Base-by-base conservation (phyloP, 2,797 vertebrate genomes). In the Acrocephalus scirpaceus region DNA sequence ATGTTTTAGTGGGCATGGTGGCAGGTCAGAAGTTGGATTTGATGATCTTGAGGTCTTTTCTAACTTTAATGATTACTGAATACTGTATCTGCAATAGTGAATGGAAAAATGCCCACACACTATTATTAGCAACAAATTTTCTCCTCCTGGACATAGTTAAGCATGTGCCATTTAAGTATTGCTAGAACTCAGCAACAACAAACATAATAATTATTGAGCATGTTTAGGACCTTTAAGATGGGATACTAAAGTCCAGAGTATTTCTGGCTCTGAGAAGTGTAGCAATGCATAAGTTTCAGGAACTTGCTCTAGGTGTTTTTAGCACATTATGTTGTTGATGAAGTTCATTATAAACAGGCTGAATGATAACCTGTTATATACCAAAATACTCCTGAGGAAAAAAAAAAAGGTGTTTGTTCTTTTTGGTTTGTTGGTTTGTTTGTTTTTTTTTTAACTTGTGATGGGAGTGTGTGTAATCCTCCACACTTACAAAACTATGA, bases 211-310 rank as follows among this genome's bases (percentile, higher is more conserved):
- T 11, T 54, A 2, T 11, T 54, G 40, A 58, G 5, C 10, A 54
- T 0, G 5, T 69, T 30, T 57, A 76, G 16, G 16, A 66, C 18
- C 15, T 70, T 67, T 20, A 9, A 61, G 5, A 65, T 42, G 53
- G 4, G 3, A 15, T 53, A 16, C 1, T 47, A 40, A 90, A 44
- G 3, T 53, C 4, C 5, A 54, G 54, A 47, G 10, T 29, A 62
- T 51, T 60, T 72, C 30, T 81, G 29, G 2, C 16, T 53, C 22
- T 7, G 7, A 42, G 56, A 81, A 74, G 50, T 1, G 0, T 5
- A 65, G 4, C 2, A 3, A 44, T 34, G 8, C 0, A 0, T 21
- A 69, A 88, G 3, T 64, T 44, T 56, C 19, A 73, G 32, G 8
- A 7, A 47, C 19, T 83, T 71, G 2, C 16, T 82, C 5, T 76